Evolutionary conservation across 2,797 vertebrate species (phyloP), one percentile per base, ranked within the genome.

Genomic region (Nannoperca obscura): DNA sequence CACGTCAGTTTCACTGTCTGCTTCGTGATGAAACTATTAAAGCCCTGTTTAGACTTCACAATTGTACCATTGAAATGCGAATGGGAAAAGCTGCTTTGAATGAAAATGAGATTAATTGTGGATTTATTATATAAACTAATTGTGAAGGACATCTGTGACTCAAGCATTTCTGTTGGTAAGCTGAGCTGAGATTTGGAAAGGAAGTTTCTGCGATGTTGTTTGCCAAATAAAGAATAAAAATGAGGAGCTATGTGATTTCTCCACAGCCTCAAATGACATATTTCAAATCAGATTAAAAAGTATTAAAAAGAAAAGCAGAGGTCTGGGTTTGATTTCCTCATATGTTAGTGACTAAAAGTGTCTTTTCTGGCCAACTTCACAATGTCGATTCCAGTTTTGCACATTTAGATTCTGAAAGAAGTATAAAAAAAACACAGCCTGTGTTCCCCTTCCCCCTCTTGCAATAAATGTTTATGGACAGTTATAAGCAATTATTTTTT

Each of bases 1-100:
- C 50, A 40, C 2, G 8, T 36, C 64, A 36, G 13, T 66, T 72
- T 73, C 30, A 76, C 59, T 74, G 68, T 89, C 53, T 60, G 65
- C 63, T 63, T 44, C 55, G 54, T 64, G 22, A 80, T 77, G 38
- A 81, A 77, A 65, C 74, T 53, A 81, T 78, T 47, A 63, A 24
- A 20, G 5, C 46, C 24, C 36, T 32, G 27, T 75, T 74, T 15
- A 50, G 40, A 53, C 32, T 27, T 68, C n/a, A 65, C 60, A 20
- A n/a, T 30, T 40, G 36, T 13, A 17, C 44, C 34, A 9, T 55
- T 68, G 49, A 49, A 34, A 34, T 34, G 22, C 36, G 0, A 52
- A 15, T 12, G 7, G n/a, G 27, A 60, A 44, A 66, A 27, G 3
- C n/a, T 62, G 59, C 17, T 7, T 15, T 32, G 22, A 63, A 68